Evolutionary conservation across 2,888 invertebrate genomes (phyloP).

Genomic region (Nematopogon swammerdamellus): DNA sequence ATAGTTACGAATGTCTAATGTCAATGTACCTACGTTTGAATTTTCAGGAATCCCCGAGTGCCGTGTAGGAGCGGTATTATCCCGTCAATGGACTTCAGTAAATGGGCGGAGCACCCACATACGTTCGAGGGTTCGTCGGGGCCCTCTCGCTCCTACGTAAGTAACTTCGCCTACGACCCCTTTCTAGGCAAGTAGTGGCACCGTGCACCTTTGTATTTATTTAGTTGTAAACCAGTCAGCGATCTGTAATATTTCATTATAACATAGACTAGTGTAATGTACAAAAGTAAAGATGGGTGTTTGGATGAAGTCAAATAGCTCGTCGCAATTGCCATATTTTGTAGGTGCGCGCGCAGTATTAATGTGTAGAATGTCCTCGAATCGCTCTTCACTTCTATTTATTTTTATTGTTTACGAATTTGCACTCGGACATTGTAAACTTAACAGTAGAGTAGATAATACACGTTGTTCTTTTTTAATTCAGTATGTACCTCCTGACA

Average conservation of each 20-base stretch:
- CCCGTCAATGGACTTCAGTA: slow-evolving; percentile 82
- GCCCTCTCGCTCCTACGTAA: slow-evolving; percentile 60
- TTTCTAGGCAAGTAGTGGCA: slow-evolving; percentile 41
- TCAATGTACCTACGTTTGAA: no score
- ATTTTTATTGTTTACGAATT: no score
- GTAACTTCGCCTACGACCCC: slow-evolving; percentile 57
- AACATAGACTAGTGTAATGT: background rate
- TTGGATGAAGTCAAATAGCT: background rate
- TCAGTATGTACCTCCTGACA: no score
- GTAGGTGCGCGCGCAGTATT: background rate
- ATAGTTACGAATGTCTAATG: no score
- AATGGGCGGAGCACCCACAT: slow-evolving; percentile 77
- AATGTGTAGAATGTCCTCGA: no score
- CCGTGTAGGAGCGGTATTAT: slow-evolving; percentile 87
- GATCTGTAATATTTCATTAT: background rate
- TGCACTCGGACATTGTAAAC: no score
- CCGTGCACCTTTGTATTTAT: slow-evolving; percentile 18
- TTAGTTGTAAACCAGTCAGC: background rate
- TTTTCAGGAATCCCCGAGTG: slow-evolving; percentile 83
- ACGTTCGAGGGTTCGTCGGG: slow-evolving; percentile 30
- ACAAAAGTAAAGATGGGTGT: background rate
- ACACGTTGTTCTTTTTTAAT: no score
- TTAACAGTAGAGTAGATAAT: no score
- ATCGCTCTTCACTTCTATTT: no score
- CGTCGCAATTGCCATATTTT: background rate